phyloP scores from a whole-genome alignment of 1,140 invertebrate genomes.

The Diorhabda elongata region DNA sequence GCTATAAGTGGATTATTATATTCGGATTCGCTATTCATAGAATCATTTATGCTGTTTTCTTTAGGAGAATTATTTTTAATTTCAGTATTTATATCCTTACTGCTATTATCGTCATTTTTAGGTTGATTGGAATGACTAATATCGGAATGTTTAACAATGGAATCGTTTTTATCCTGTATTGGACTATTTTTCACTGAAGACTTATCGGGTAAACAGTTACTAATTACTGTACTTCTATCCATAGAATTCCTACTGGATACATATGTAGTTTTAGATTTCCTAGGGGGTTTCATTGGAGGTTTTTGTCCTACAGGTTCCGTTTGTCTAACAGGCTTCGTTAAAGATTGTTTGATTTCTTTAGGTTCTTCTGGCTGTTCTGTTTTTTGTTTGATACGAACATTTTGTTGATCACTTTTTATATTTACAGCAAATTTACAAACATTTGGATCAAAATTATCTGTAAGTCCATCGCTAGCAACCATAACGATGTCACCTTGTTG shows the following conservation, averaged over 20 bases:
- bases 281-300: conserved; percentile 39
- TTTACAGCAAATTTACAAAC: conserved; percentile 86
- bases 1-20: conserved; percentile 37
- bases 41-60: neutral
- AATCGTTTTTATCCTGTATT: conserved; percentile 3
- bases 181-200: conserved; percentile 18
- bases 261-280: conserved; percentile 28
- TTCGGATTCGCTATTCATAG: conserved; percentile 10
- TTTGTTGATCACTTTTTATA: conserved; percentile 19
- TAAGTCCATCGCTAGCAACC: conserved; percentile 87
- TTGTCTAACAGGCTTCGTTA: conserved; percentile 1
- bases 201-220: conserved; percentile 23
- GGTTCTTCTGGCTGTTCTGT: conserved; percentile 9
- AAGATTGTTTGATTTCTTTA: conserved; percentile 7
- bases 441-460: conserved; percentile 92
- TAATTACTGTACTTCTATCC: conserved; percentile 22
- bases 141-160: conserved; percentile 8
- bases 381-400: conserved; percentile 10
- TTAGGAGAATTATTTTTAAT: neutral
- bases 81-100: neutral
- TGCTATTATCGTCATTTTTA: neutral
- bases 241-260: conserved; percentile 12
- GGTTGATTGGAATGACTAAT: conserved; percentile 8
- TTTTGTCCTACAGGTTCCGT: conserved; percentile 20
- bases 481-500: conserved; percentile 84